Evolutionary conservation across 2,113 vertebrate genomes (phyloP), one percentile per base, ranked within the genome.

Genomic region (Dromiciops gliroides): DNA sequence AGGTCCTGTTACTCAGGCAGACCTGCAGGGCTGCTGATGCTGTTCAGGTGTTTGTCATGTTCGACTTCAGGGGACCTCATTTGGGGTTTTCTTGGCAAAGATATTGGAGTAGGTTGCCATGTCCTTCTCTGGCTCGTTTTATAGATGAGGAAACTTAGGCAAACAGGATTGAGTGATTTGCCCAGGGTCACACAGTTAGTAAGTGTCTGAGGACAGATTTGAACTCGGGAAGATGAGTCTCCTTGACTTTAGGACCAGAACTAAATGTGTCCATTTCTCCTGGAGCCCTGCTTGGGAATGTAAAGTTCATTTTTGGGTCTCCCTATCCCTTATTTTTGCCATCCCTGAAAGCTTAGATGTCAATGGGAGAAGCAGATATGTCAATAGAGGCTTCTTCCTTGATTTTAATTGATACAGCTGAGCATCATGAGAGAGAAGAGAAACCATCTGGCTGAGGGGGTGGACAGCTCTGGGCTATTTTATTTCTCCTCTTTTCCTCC

Each of bases 351-450:
- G 28, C 12, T 89, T 49, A 16, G 19, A 83, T 83, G 67, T 22
- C n/a, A 83, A 83, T 83, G 67, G 7, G n/a, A 83, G 19, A 83
- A 83, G 67, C 37, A 44, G 16, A 83, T 83, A 44, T 83, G 67
- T 83, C n/a, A 22, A 83, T 22, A 44, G 12, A 44, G 10, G 1
- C 75, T 92, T 95, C 89, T 93, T 89, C 89, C 91, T 96, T 92
- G 94, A 52, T 90, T 95, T 92, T 95, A 93, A 95, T 37, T 37
- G 92, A 98, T 95, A 94, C 51, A 94, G 75, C 75, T 90, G 93
- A 96, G 52, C 44, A 10, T 10, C n/a, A 44, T 94, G 8, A 50
- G 83, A 91, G 60, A 96, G 37, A 9, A 90, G 37, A 67, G 31
- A n/a, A 94, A 51, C 53, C 50, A 95, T 53, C 96, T 4, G 8